A percentile compares a stretch with the other conserved stretches of the same genome.
Evolutionary conservation across 2,113 vertebrate genomes (phyloP).

Genomic region (Myotis lucifugus): DNA sequence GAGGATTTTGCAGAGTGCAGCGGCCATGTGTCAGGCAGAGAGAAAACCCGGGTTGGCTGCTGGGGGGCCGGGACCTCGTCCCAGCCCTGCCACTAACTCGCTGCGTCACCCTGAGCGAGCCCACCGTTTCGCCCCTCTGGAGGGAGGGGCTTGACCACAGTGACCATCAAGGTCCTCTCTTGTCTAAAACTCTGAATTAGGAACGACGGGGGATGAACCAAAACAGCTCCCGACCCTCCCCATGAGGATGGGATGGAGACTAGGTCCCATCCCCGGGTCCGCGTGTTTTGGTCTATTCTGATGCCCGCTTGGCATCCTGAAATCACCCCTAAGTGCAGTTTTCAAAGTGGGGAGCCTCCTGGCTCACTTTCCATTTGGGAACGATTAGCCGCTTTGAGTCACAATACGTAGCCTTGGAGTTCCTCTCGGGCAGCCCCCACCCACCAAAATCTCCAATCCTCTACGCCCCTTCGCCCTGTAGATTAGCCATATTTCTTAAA

Average conservation of each 20-base stretch:
- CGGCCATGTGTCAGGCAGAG: slow-evolving; percentile 66
- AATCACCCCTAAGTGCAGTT: not conserved
- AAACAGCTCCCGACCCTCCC: not conserved
- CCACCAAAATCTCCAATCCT: fast-evolving
- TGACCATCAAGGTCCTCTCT: slow-evolving; percentile 53
- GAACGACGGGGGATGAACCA: not conserved
- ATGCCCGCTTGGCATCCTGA: not conserved
- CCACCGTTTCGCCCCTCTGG: not conserved
- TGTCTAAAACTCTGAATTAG: slow-evolving; percentile 34
- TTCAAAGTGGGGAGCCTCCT: slow-evolving; percentile 20
- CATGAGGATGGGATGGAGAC: slow-evolving; percentile 12
- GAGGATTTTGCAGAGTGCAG: slow-evolving; percentile 59
- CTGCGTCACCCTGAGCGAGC: slow-evolving; percentile 66
- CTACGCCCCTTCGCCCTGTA: not conserved
- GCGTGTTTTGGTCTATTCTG: slow-evolving; percentile 55
- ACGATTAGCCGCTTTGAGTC: not conserved
- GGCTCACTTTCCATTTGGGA: not conserved
- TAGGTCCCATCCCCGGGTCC: slow-evolving; percentile 27
- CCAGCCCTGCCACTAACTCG: slow-evolving; percentile 57
- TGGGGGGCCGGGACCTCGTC: not conserved
- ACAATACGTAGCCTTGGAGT: not conserved
- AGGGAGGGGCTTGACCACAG: not conserved
- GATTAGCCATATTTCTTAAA: not conserved
- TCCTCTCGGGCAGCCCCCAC: not conserved
- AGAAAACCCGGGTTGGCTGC: slow-evolving; percentile 50